Conservation (phyloP, 1,140 invertebrate genomes). For the Drosophila cardini region DNA sequence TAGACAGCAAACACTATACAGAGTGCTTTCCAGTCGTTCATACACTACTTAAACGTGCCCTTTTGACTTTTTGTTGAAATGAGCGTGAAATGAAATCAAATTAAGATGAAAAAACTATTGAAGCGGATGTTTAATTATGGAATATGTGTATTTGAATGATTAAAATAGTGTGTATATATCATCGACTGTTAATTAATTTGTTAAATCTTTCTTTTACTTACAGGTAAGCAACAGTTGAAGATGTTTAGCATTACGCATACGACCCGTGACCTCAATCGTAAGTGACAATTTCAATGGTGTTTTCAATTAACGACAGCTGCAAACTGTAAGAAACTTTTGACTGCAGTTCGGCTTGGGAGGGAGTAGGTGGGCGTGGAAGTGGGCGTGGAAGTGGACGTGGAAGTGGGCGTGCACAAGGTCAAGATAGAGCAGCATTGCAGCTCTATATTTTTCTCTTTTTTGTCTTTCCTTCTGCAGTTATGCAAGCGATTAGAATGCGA, state of each 20-base stretch:
- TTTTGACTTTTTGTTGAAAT: neutral
- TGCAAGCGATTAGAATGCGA: constrained; percentile 49
- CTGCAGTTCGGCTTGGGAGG: constrained; percentile 16
- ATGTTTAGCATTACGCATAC: constrained; percentile 39
- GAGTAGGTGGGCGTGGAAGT: neutral
- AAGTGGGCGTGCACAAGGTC: constrained; percentile 60
- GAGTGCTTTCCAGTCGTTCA: neutral
- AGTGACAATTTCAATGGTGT: constrained; percentile 44
- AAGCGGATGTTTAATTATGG: neutral
- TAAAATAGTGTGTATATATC: neutral
- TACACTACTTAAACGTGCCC: neutral
- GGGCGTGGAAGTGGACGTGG: constrained; percentile 25
- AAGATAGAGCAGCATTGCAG: constrained; percentile 48
- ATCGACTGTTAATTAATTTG: neutral
- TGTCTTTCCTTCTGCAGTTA: constrained; percentile 43
- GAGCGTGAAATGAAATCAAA: neutral
- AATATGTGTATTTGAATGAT: neutral
- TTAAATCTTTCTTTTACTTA: constrained; percentile 21
- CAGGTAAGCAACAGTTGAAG: constrained; percentile 60
- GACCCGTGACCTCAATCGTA: constrained; percentile 44
- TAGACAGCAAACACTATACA: neutral
- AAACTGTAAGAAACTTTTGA: constrained; percentile 43
- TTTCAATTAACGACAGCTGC: constrained; percentile 60
- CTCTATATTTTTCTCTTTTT: constrained; percentile 29
- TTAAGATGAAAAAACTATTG: neutral